phyloP scores from a whole-genome alignment of 2,888 invertebrate genomes.

The Loripinus fragilis region DNA sequence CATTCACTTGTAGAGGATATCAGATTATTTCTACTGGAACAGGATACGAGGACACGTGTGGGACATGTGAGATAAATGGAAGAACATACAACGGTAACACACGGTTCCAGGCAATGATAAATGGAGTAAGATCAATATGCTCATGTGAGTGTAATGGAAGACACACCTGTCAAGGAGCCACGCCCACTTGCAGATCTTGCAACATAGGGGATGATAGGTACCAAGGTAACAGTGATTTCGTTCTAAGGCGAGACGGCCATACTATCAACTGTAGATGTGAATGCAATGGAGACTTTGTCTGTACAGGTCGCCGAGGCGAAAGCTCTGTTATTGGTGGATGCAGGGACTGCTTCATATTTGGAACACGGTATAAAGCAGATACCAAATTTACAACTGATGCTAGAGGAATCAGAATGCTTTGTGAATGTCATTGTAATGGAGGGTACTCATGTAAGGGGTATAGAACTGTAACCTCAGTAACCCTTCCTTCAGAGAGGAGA shows the following conservation, averaged over 20 bases:
- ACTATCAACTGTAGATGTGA: conserved; percentile 46
- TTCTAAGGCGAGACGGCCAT: conserved; percentile 33
- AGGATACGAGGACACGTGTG: conserved; percentile 48
- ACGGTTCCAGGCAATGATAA: conserved; percentile 60
- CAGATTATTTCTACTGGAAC: conserved; percentile 43
- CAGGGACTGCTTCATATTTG: conserved; percentile 66
- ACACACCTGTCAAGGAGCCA: conserved; percentile 50
- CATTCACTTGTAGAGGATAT: conserved; percentile 49
- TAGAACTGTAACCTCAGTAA: conserved; percentile 40
- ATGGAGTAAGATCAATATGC: conserved; percentile 56
- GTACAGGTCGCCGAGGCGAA: conserved; percentile 39
- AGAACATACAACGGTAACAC: conserved; percentile 62
- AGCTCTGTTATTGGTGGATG: conserved; percentile 41
- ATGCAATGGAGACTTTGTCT: conserved; percentile 61
- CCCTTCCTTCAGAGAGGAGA: conserved; percentile 43
- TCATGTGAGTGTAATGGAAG: conserved; percentile 63
- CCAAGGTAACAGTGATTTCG: conserved; percentile 66
- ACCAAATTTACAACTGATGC: conserved; percentile 66
- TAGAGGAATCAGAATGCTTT: conserved; percentile 65
- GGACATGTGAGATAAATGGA: conserved; percentile 62
- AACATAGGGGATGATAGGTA: conserved; percentile 63
- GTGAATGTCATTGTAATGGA: conserved; percentile 75
- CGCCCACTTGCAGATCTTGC: conserved; percentile 52
- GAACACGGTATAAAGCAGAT: conserved; percentile 60
- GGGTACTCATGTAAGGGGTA: conserved; percentile 55